Base-by-base conservation (phyloP, 2,797 vertebrate genomes). In the Phataginus tetradactyla region DNA sequence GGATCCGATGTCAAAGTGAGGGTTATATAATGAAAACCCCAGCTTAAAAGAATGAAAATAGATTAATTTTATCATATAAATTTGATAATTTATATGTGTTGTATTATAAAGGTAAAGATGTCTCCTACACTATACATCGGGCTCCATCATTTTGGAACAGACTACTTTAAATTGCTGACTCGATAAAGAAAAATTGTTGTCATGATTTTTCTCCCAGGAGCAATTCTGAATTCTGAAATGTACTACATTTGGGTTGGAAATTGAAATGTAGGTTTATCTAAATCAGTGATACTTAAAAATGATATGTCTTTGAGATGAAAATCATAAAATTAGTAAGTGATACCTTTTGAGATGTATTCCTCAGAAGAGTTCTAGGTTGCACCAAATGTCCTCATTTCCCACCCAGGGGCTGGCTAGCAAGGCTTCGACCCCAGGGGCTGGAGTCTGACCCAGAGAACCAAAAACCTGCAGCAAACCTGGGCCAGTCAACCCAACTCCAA, bases 191-290 rank as follows among this genome's bases (percentile, higher is more conserved):
- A 80, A 66, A 59, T 74, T 91, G 11, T 55, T 72, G 21, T 66
- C 81, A 68, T 1, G 66, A 53, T 59, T 34, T 34, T 69, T 39
- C 42, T 53, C 32, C 29, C 84, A 88, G 27, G 21, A 88, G 57
- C 7, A 95, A 88, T 63, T 92, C 34, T 88, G 69, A 92, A 69
- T 94, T 51, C 15, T 69, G 39, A 69, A 93, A 88, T 72, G 14
- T 29, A 69, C 32, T 69, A 83, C 20, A 77, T 61, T 55, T 69
- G 2, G 34, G 42, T 51, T 63, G 11, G 53, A 88, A 61, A 68
- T 34, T 75, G 27, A 86, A 80, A 86, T 21, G 55, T 25, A 63
- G 15, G 7, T 92, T 92, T 61, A 77, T 88, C 29, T 53, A 68
- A 61, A 83, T 61, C 17, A 68, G 42, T 21, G 17, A 49, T 77